Evolutionary conservation across 2,797 vertebrate genomes (phyloP).

Genomic region (Lycodopsis pacificus): DNA sequence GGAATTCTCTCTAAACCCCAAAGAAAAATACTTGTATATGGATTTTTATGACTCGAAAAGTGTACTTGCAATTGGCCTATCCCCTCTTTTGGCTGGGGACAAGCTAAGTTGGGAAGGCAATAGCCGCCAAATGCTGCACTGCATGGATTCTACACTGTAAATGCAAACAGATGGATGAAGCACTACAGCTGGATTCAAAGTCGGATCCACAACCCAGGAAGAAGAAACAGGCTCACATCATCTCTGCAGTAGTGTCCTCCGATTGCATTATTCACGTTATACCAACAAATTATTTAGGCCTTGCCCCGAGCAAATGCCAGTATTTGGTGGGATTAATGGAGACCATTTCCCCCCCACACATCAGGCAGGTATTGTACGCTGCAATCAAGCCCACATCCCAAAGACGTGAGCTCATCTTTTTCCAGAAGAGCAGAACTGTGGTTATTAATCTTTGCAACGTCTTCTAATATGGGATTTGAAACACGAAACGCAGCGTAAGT

Average conservation of each 20-base stretch:
- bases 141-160: slow-evolving; percentile 10
- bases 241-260: slow-evolving; percentile 28
- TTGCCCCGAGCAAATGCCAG: slow-evolving; percentile 20
- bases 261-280: slow-evolving; percentile 56
- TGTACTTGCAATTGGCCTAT: slow-evolving; percentile 74
- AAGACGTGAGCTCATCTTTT: slow-evolving; percentile 37
- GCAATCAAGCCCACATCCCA: slow-evolving; percentile 11
- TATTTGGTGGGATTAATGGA: slow-evolving; percentile 34
- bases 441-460: slow-evolving; percentile 33
- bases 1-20: slow-evolving; percentile 54
- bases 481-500: background rate
- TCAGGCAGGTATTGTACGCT: background rate
- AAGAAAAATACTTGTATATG: slow-evolving; percentile 72
- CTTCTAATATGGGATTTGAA: slow-evolving; percentile 28
- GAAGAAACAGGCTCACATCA: background rate
- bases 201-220: background rate
- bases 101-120: slow-evolving; percentile 31
- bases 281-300: slow-evolving; percentile 60
- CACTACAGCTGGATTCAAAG: slow-evolving; percentile 37
- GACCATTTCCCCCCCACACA: background rate
- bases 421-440: slow-evolving; percentile 12
- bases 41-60: slow-evolving; percentile 80
- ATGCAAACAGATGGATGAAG: slow-evolving; percentile 52
- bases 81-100: slow-evolving; percentile 59
- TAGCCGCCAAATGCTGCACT: slow-evolving; percentile 49